Base-by-base conservation (phyloP, 2,888 invertebrate genomes). In the Arrhopalites spinosus region DNA sequence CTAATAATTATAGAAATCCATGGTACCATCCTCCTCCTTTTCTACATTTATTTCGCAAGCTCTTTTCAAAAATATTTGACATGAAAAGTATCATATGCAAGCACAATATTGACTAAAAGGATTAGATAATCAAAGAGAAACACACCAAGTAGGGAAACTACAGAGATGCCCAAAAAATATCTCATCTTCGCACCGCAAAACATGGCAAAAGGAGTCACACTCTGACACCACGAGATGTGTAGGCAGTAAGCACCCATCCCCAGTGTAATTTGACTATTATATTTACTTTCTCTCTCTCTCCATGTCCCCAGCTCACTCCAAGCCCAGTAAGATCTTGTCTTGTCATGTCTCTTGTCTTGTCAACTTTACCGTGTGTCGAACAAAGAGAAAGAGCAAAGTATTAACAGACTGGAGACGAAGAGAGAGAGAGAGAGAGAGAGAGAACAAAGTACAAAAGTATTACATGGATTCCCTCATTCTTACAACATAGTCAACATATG, bases 201-300 rank as follows among this genome's bases (percentile, higher is more conserved):
- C 3, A 11, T 36, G 36, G 36, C 36, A 36, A 36, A 7, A 11
- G 36, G 5, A 36, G 36, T 36, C 36, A 36, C 36, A 36, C 36
- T 36, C 36, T 36, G 36, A 36, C 36, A 36, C 36, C n/a, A 20
- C 20, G n/a, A 23, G 13, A 23, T 53, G 53, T 53, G 23, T n/a
- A 20, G 1, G 53, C 8, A 53, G 53, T 20, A n/a, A n/a, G n/a
- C 53, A 20, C 23, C 53, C 23, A 23, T 53, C 53, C 53, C 53
- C n/a, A 20, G n/a, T 53, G 53, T 53, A 23, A 53, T 53, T 53
- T 53, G 53, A 53, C n/a, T 53, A 53, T 53, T 2, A 53, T 53
- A 23, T 53, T 53, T 53, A 53, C 53, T 20, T 53, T 53, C n/a
- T n/a, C 53, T 53, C 53, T n/a, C 5, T n/a, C 36, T 36, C 36